Evolutionary conservation across 2,797 vertebrate genomes (phyloP).

Genomic region (Yasuhikotakia modesta): DNA sequence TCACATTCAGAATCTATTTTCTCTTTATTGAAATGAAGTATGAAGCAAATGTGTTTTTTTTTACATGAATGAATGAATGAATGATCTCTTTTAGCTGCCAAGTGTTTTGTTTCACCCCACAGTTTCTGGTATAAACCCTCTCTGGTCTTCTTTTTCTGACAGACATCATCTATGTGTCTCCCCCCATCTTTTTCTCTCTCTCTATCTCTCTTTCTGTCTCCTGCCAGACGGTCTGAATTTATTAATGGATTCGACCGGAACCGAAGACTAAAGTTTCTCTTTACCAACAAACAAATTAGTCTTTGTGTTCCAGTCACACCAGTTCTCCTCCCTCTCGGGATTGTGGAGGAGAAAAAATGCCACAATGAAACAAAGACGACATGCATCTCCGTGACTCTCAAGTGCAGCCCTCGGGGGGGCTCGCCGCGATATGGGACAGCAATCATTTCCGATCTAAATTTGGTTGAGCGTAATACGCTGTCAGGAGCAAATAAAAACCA

Average conservation of each 20-base stretch:
- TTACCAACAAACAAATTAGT: conserved; percentile 83
- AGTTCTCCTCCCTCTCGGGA: conserved; percentile 59
- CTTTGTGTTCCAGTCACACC: conserved; percentile 77
- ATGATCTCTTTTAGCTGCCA: no score
- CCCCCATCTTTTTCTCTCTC: neutral
- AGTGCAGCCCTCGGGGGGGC: conserved; percentile 72
- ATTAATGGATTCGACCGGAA: conserved; percentile 80
- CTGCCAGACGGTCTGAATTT: conserved; percentile 67
- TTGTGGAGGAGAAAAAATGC: conserved; percentile 67
- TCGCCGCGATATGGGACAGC: conserved; percentile 75
- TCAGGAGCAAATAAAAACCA: conserved; percentile 69
- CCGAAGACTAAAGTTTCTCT: conserved; percentile 77
- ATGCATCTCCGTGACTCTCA: conserved; percentile 75
- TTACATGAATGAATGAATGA: no score
- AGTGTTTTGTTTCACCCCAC: neutral
- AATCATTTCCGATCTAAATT: conserved; percentile 79
- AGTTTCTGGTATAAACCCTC: neutral
- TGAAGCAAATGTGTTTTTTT: no score
- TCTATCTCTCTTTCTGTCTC: conserved; percentile 45
- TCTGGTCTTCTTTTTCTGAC: conserved; percentile 40
- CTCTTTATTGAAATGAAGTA: no score
- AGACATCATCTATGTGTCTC: conserved; percentile 62
- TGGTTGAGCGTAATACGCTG: conserved; percentile 65
- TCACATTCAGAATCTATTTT: no score
- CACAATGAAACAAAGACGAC: conserved; percentile 80